These are phyloP conservation scores for Lepidurus couesii DNA, from an alignment of 1,140 invertebrate genomes.

Conservation along the genomic window DNA sequence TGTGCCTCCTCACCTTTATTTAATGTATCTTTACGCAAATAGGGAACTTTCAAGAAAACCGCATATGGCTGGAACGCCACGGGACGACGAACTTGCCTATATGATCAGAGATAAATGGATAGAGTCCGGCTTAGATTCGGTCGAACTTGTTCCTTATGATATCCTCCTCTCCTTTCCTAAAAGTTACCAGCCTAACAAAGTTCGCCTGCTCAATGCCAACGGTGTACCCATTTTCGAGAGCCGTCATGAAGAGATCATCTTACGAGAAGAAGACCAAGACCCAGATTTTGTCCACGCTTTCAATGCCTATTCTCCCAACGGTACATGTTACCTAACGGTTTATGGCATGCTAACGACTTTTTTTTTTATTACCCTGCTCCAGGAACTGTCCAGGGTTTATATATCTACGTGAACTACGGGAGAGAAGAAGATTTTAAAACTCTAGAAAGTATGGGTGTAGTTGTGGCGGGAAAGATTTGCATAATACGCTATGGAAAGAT, in stretches of 20 bases:
- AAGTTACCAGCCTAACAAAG: conserved; percentile 27
- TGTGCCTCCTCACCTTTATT: background rate
- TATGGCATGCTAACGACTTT: background rate
- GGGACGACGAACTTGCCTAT: conserved; percentile 29
- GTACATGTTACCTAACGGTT: background rate
- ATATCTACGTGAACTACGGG: conserved; percentile 53
- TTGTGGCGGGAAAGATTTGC: conserved; percentile 46
- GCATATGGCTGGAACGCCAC: conserved; percentile 32
- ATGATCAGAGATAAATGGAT: conserved; percentile 28
- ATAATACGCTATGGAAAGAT: conserved; percentile 50
- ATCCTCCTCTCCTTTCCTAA: conserved; percentile 34
- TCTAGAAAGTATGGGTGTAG: conserved; percentile 41
- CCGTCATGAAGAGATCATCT: background rate
- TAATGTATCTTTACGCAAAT: conserved; percentile 19
- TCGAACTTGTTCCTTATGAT: conserved; percentile 31
- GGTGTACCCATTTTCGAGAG: conserved; percentile 5
- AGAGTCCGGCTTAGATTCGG: conserved; percentile 27
- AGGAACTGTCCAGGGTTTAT: conserved; percentile 36
- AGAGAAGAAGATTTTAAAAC: conserved; percentile 46
- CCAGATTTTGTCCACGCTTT: conserved; percentile 1
- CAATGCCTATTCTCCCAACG: conserved; percentile 30
- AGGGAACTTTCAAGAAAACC: conserved; percentile 31
- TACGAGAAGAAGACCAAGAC: conserved; percentile 21
- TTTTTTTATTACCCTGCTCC: background rate
- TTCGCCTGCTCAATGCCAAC: conserved; percentile 27